Evolutionary conservation across 2,113 vertebrate genomes (phyloP), one percentile per base, ranked within the genome.

Genomic region (Percina caprodes): DNA sequence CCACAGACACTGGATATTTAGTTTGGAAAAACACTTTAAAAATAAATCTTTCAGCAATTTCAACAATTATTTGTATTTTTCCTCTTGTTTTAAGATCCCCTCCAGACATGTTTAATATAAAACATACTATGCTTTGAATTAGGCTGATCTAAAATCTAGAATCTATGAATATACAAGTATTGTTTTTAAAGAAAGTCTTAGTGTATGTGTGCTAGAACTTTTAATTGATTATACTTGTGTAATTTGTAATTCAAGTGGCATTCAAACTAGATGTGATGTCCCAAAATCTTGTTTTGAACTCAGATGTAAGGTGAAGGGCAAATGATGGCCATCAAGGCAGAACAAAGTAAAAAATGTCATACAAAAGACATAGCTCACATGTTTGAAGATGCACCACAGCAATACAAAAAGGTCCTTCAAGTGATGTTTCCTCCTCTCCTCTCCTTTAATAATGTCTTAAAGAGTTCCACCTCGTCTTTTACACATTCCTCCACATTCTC

Each of bases 291-390:
- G 30, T 54, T 46, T 71, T 3, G 5, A 75, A 42, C 15, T 55
- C 35, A 21, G 48, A 19, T 26, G 55, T 7, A 46, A 66, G 24
- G 2, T 55, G 0, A 60, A 9, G 1, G 30, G 61, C 45, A 59
- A 72, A 55, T 68, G 33, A 26, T 49, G 60, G 65, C n/a, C 39
- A 67, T 63, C 59, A 5, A 46, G 52, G 67, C 58, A 14, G 62
- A 45, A 49, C 86, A 79, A 21, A 46, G 42, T 3, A 13, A 54
- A 68, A 89, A 80, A 49, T 16, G 18, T 69, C 49, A 54, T 19
- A 35, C 26, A 69, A 3, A 35, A 23, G 62, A 80, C 61, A 52
- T 49, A 61, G 19, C 18, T 79, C 42, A 48, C 23, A 46, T 9
- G 30, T 72, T 78, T 73, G 52, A 73, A 21, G 26, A 56, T 48